A percentile compares a stretch with the other conserved stretches of the same genome.
These are phyloP conservation scores for Drosophila pectinifera DNA, from an alignment of 1,140 invertebrate species.

Conservation along the genomic window DNA sequence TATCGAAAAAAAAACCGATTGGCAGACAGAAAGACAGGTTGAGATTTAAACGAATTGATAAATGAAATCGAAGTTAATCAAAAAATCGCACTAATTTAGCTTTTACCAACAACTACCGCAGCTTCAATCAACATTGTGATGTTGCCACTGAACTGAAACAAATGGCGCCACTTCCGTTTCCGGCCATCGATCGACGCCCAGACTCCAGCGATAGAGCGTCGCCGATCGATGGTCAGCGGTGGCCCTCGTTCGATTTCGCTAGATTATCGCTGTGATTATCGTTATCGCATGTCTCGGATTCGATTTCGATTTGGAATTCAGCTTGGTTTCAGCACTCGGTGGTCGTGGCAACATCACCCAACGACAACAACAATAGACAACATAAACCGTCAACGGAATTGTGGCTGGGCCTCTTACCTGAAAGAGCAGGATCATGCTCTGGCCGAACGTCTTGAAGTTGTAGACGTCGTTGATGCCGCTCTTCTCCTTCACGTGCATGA, in stretches of 20 bases:
- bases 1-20: constrained; percentile 6
- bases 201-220: constrained; percentile 46
- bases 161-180: constrained; percentile 20
- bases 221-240: constrained; percentile 28
- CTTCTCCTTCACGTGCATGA: constrained; percentile 98
- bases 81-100: constrained; percentile 84
- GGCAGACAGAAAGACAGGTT: constrained; percentile 3
- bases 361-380: constrained; percentile 85
- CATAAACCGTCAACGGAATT: constrained; percentile 84
- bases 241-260: constrained; percentile 9
- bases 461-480: constrained; percentile 98
- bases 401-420: constrained; percentile 88
- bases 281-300: background rate
- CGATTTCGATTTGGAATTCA: background rate
- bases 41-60: constrained; percentile 17
- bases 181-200: constrained; percentile 28
- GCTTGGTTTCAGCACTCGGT: constrained; percentile 14
- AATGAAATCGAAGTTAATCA: constrained; percentile 34
- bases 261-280: constrained; percentile 5
- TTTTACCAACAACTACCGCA: constrained; percentile 85
- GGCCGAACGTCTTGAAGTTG: constrained; percentile 99
- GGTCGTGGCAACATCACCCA: constrained; percentile 83
- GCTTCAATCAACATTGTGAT: constrained; percentile 85
- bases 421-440: constrained; percentile 99
- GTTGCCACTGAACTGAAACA: constrained; percentile 70